These are phyloP conservation scores for Andrena bicolor DNA, from an alignment of 2,888 invertebrate species.

Conservation along the genomic window DNA sequence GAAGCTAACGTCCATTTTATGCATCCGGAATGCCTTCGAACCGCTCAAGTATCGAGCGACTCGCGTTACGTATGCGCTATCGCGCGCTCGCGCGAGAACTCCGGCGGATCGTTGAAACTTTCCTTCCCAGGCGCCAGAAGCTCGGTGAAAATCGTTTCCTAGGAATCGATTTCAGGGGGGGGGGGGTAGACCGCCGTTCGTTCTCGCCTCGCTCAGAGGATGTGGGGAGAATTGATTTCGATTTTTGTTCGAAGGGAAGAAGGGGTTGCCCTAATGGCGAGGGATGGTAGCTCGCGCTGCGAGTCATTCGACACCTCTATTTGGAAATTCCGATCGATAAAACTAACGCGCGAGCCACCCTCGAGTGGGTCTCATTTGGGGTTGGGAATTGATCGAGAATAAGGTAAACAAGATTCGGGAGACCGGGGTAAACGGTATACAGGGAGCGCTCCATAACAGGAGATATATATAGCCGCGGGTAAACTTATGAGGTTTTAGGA, in stretches of 20 bases:
- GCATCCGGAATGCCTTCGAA: slow-evolving; percentile 81
- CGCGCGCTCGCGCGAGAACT: slow-evolving; percentile 5
- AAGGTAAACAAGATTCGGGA: slow-evolving; percentile 30
- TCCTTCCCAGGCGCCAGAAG: slow-evolving; percentile 15
- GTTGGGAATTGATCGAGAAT: slow-evolving; percentile 1
- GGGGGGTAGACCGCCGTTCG: background rate
- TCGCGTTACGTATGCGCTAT: slow-evolving; percentile 28
- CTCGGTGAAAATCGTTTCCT: background rate
- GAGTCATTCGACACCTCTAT: background rate
- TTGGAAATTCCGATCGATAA: slow-evolving; percentile 10
- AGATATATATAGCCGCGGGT: background rate
- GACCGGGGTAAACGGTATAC: slow-evolving; percentile 22
- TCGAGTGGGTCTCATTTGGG: background rate
- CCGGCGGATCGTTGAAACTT: slow-evolving; percentile 32
- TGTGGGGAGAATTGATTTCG: background rate
- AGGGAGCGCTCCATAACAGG: background rate
- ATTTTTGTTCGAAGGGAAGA: background rate
- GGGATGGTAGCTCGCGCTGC: background rate
- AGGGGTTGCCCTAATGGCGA: background rate
- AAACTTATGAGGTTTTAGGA: background rate
- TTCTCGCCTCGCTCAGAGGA: background rate
- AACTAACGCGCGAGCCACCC: slow-evolving; percentile 17
- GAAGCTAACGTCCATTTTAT: slow-evolving; percentile 81
- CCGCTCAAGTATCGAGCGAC: slow-evolving; percentile 81
- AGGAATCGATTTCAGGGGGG: background rate